These are phyloP conservation scores for Gastrophryne carolinensis DNA, from an alignment of 2,797 vertebrate species.

Conservation along the genomic window DNA sequence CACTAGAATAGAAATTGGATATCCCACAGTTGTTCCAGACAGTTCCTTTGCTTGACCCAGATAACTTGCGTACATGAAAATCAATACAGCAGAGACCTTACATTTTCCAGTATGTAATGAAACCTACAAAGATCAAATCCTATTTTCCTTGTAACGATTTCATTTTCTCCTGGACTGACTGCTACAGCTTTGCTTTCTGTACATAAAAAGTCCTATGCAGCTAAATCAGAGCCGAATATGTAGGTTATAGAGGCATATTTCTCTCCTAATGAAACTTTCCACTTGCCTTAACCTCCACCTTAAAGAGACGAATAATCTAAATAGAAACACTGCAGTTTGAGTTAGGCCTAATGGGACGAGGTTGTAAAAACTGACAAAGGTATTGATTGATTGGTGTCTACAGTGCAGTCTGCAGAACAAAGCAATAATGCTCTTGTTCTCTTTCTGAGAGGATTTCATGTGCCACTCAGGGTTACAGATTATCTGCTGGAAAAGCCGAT, in stretches of 20 bases:
- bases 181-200: constrained; percentile 57
- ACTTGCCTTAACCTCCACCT: constrained; percentile 68
- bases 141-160: constrained; percentile 2
- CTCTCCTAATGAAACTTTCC: constrained; percentile 62
- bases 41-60: neutral
- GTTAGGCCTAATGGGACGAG: constrained; percentile 63
- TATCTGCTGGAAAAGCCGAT: constrained; percentile 66
- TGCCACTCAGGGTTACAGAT: constrained; percentile 73
- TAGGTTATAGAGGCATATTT: constrained; percentile 62
- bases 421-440: constrained; percentile 68
- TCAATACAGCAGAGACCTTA: neutral
- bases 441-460: constrained; percentile 62
- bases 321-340: constrained; percentile 64
- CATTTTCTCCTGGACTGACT: constrained; percentile 47
- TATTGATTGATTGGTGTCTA: constrained; percentile 68
- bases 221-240: constrained; percentile 63
- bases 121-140: neutral
- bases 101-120: neutral
- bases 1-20: neutral
- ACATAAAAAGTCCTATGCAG: constrained; percentile 33
- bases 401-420: constrained; percentile 60
- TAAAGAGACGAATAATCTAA: constrained; percentile 57
- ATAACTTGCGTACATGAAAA: neutral
- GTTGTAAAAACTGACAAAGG: constrained; percentile 67
- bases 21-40: neutral